These are phyloP conservation scores for Aplysina aerophoba DNA, from an alignment of 37 sponge, comb jelly and placozoan species.

Conservation along the genomic window DNA sequence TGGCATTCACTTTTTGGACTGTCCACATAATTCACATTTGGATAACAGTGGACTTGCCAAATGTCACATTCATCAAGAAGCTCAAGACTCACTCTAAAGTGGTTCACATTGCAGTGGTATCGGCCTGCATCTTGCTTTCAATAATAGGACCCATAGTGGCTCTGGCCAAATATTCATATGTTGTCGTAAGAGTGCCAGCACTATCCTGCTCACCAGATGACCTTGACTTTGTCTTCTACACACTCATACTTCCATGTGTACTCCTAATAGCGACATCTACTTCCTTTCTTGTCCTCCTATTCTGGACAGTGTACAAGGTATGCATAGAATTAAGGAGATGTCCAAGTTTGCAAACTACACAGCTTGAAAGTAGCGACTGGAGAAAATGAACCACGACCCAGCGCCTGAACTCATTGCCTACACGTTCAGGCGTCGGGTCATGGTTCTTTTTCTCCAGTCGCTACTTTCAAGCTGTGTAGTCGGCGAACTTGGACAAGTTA, in stretches of 20 bases:
- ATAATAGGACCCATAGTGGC: neutral
- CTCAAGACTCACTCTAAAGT: neutral
- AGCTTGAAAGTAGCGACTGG: too few species aligned
- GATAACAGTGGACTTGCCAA: constrained; percentile 5
- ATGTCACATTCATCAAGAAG: neutral
- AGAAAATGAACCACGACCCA: too few species aligned
- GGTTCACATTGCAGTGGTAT: neutral
- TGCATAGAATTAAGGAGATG: too few species aligned
- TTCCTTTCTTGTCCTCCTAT: neutral
- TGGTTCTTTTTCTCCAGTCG: too few species aligned
- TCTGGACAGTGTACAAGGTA: too few species aligned
- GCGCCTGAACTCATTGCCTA: neutral
- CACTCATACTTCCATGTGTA: neutral
- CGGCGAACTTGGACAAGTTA: too few species aligned
- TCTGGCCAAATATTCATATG: neutral
- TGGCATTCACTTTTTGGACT: neutral
- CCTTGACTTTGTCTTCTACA: neutral
- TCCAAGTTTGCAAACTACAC: neutral
- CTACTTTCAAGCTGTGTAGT: too few species aligned
- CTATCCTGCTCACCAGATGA: neutral
- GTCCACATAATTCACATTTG: constrained; percentile 12
- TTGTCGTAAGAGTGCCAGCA: neutral
- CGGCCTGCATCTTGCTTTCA: neutral
- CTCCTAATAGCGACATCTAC: neutral
- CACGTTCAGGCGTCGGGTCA: too few species aligned